Conservation (phyloP, 2,113 vertebrate genomes). For the Gymnocephalus cernua region DNA sequence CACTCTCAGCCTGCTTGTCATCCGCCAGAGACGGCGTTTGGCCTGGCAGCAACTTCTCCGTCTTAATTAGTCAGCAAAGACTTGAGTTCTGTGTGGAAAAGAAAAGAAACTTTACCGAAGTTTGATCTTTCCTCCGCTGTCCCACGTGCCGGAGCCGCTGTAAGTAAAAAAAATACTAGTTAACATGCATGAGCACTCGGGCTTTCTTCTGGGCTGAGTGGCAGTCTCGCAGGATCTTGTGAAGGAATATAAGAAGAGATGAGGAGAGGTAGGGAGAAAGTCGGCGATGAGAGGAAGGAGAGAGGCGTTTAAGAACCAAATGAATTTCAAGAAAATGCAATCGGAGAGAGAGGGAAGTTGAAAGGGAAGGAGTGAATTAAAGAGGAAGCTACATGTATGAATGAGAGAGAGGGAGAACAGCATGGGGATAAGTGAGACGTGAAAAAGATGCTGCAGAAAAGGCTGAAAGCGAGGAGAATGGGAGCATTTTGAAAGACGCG, state of each 20-base stretch:
- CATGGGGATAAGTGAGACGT: neutral
- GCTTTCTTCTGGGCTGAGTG: slow-evolving; percentile 22
- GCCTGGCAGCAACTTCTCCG: slow-evolving; percentile 16
- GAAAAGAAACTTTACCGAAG: slow-evolving; percentile 17
- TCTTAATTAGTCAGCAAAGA: slow-evolving; percentile 41
- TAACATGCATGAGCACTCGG: slow-evolving; percentile 44
- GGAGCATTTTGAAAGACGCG: neutral
- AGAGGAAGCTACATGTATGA: slow-evolving; percentile 27
- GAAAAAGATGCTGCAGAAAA: neutral
- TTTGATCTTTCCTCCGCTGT: slow-evolving; percentile 23
- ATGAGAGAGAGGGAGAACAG: slow-evolving; percentile 20
- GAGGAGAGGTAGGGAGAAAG: slow-evolving; percentile 6
- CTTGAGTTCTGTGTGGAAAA: neutral
- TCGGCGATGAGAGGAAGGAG: neutral
- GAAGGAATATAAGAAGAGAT: slow-evolving; percentile 13
- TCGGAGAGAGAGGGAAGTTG: neutral
- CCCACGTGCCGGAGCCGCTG: slow-evolving; percentile 8
- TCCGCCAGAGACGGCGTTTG: neutral
- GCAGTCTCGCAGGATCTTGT: slow-evolving; percentile 32
- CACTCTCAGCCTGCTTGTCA: slow-evolving; percentile 21
- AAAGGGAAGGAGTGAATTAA: slow-evolving; percentile 5
- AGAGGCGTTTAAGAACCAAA: slow-evolving; percentile 21
- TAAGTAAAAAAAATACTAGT: slow-evolving; percentile 52
- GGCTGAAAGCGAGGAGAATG: slow-evolving; percentile 7
- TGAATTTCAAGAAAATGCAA: slow-evolving; percentile 5